Conservation (phyloP, 2,888 invertebrate genomes). For the Sinelater perroti region DNA sequence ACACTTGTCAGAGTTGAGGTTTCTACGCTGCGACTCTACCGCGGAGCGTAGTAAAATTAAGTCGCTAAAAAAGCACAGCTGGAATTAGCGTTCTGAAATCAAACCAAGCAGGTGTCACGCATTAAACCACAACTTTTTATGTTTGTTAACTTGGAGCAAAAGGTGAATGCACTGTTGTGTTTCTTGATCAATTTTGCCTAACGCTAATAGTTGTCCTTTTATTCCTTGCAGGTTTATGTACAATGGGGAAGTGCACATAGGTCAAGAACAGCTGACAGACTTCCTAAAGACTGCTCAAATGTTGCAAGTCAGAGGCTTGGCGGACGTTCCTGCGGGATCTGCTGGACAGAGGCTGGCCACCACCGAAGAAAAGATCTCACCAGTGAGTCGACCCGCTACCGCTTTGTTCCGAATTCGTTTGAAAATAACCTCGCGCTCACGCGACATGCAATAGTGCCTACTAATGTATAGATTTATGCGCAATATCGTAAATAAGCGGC, state of each 20-base stretch:
- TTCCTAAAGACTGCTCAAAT: constrained; percentile 88
- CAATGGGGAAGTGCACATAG: constrained; percentile 90
- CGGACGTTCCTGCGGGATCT: constrained; percentile 74
- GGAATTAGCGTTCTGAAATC: constrained; percentile 23
- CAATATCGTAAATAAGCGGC: constrained; percentile 23
- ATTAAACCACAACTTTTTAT: constrained; percentile 40
- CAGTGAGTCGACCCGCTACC: constrained; percentile 64
- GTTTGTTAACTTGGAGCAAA: constrained; percentile 24
- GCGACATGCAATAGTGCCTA: constrained; percentile 14
- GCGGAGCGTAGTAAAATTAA: too few relatives aligned
- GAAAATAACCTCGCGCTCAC: constrained; percentile 15
- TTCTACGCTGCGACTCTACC: too few relatives aligned
- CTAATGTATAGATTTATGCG: constrained; percentile 22
- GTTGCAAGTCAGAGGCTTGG: constrained; percentile 85
- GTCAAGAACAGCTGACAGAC: constrained; percentile 85
- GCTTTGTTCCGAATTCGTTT: constrained; percentile 9
- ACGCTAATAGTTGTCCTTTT: too few relatives aligned
- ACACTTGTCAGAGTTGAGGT: too few relatives aligned
- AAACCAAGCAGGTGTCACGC: constrained; percentile 41
- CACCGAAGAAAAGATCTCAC: constrained; percentile 72
- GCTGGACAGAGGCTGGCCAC: constrained; percentile 58
- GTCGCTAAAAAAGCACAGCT: too few relatives aligned
- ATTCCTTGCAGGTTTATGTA: constrained; percentile 94
- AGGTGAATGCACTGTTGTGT: constrained; percentile 21
- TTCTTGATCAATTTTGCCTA: constrained; percentile 4